A percentile compares a stretch with the other conserved stretches of the same genome.
phyloP scores from a whole-genome alignment of 2,888 invertebrate genomes.

The Deilephila porcellus region DNA sequence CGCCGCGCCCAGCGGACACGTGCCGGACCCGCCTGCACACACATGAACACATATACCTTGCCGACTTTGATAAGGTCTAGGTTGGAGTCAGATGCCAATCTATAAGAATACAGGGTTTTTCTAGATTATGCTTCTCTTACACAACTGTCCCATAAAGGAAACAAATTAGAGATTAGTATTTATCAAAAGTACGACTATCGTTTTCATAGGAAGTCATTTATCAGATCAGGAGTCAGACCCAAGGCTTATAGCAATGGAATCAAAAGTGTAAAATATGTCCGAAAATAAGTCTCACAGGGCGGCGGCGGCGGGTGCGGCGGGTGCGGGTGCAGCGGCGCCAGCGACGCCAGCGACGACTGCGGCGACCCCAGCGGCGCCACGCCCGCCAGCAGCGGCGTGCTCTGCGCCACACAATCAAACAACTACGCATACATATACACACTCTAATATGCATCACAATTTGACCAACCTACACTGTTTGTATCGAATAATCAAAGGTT shows the following conservation, averaged over 20 bases:
- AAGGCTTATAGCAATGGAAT: too few relatives aligned
- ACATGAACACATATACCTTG: not conserved
- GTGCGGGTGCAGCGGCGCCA: slow-evolving; percentile 59
- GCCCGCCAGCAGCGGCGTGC: slow-evolving; percentile 74
- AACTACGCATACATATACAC: not conserved
- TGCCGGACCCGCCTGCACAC: slow-evolving; percentile 58
- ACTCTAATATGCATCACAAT: not conserved
- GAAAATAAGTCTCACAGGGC: slow-evolving; percentile 57
- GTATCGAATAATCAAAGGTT: not conserved
- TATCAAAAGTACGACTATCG: too few relatives aligned
- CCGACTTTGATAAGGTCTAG: too few relatives aligned
- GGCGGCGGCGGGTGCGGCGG: slow-evolving; percentile 61
- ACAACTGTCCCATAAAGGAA: too few relatives aligned
- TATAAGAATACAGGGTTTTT: too few relatives aligned
- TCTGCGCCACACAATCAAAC: slow-evolving; percentile 51
- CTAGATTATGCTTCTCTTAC: too few relatives aligned
- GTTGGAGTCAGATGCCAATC: too few relatives aligned
- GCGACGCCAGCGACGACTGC: slow-evolving; percentile 72
- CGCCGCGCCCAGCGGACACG: slow-evolving; percentile 68
- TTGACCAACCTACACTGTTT: not conserved
- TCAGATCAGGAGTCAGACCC: too few relatives aligned
- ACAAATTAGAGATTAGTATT: too few relatives aligned
- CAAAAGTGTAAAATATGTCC: too few relatives aligned
- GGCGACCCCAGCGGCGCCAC: slow-evolving; percentile 72
- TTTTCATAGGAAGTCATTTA: too few relatives aligned